Evolutionary conservation across 1,140 invertebrate species (phyloP).

Genomic region (Aricia agestis): DNA sequence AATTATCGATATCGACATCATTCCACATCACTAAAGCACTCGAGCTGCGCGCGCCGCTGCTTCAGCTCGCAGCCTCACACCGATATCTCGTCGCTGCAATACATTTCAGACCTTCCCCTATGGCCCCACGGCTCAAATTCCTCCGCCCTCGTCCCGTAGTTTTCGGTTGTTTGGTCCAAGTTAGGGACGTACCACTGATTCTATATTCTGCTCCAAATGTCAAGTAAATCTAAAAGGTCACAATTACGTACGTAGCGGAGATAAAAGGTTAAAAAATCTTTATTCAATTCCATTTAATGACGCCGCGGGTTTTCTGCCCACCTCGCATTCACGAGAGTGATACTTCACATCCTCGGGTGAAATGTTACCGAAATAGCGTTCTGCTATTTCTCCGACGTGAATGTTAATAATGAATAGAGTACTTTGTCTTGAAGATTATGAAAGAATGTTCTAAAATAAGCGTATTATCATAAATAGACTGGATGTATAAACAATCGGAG

Average conservation of each 20-base stretch:
- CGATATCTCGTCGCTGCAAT: slow-evolving; percentile 37
- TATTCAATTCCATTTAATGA: neutral
- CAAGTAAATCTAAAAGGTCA: slow-evolving; percentile 30
- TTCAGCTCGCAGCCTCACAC: slow-evolving; percentile 46
- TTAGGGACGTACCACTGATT: slow-evolving; percentile 30
- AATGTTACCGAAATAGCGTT: neutral
- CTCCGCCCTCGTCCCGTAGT: slow-evolving; percentile 25
- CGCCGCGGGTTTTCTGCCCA: neutral
- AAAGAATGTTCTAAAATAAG: too few relatives aligned
- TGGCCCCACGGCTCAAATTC: slow-evolving; percentile 22
- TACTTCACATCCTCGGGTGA: neutral
- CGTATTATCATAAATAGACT: too few relatives aligned
- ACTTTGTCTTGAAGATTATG: too few relatives aligned
- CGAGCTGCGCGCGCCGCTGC: slow-evolving; percentile 55
- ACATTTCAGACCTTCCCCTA: slow-evolving; percentile 30
- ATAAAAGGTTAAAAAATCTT: slow-evolving; percentile 9
- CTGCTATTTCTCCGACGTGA: too few relatives aligned
- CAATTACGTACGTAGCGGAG: slow-evolving; percentile 16
- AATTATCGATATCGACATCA: slow-evolving; percentile 11
- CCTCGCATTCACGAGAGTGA: neutral
- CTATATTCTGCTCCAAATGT: slow-evolving; percentile 28
- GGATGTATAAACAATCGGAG: too few relatives aligned
- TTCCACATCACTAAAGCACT: slow-evolving; percentile 31
- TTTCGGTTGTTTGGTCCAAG: slow-evolving; percentile 34
- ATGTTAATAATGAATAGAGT: too few relatives aligned